Evolutionary conservation across 2,113 vertebrate genomes (phyloP), one percentile per base, ranked within the genome.

Genomic region (Percina caprodes): DNA sequence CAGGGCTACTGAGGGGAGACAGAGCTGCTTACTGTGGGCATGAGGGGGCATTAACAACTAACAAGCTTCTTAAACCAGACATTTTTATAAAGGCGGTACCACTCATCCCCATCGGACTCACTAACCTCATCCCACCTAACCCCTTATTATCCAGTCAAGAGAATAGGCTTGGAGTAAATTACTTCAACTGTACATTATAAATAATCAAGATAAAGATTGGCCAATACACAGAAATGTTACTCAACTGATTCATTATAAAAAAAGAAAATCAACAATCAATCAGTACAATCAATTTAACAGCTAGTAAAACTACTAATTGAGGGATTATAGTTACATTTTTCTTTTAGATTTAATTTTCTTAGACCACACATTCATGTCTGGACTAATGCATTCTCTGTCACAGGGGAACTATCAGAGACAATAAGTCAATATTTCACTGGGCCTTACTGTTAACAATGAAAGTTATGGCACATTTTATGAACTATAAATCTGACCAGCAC

Each of bases 11-110:
- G 70, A 84, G 55, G 61, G 46, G 35, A 61, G 42, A 78, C 45
- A 75, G 68, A 79, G 54, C 79, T 85, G 79, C 83, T 89, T 87
- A 89, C 24, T 21, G 69, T 54, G 33, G 24, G 71, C 65, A 80
- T 73, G 78, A 66, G 26, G 18, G 68, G 48, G 58, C 39, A 66
- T 88, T 82, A 86, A 82, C 80, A 80, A 71, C 68, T 49, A 86
- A 85, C 73, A 88, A 86, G 83, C 85, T 84, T 62, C 75, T 86
- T 84, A 88, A 62, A 89, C 0, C 61, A 83, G 78, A 49, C 65
- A n/a, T 72, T n/a, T 71, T 65, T 61, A 68, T 46, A 52, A 81
- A 79, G 35, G 52, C 65, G 15, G 62, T 35, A 73, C 46, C 12
- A 42, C 54, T 82, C 65, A 86, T 39, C 23, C 49, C 39, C n/a